A percentile compares a stretch with the other conserved stretches of the same genome.
Conservation (phyloP, 2,888 invertebrate species). For the Oscheius sp. region DNA sequence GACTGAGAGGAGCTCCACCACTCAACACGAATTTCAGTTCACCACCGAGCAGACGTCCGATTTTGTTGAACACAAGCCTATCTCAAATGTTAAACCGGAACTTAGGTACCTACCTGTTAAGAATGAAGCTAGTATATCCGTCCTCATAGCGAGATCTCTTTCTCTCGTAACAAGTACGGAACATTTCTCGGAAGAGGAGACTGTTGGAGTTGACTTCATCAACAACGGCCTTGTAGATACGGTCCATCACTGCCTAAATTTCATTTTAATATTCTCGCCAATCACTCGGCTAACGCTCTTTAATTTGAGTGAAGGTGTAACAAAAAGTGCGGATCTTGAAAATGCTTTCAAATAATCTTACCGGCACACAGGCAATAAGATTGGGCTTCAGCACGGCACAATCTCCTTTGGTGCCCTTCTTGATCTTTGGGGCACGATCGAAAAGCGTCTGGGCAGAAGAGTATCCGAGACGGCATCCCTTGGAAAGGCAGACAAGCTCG, state of each 20-base stretch:
- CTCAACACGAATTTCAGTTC: slow-evolving; percentile 87
- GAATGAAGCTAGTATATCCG: slow-evolving; percentile 76
- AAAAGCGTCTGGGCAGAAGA: slow-evolving; percentile 88
- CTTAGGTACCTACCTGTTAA: slow-evolving; percentile 74
- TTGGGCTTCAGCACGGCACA: slow-evolving; percentile 90
- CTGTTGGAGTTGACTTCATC: slow-evolving; percentile 81
- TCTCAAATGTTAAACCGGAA: not conserved
- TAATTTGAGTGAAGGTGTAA: slow-evolving; percentile 25
- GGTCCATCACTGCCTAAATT: slow-evolving; percentile 89
- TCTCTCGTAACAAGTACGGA: slow-evolving; percentile 93
- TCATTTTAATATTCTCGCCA: slow-evolving; percentile 4
- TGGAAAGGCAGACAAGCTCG: slow-evolving; percentile 76
- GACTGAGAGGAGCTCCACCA: slow-evolving; percentile 94
- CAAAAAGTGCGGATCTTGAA: slow-evolving; percentile 6
- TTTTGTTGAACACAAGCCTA: slow-evolving; percentile 80
- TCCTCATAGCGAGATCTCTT: slow-evolving; percentile 86
- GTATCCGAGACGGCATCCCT: slow-evolving; percentile 85
- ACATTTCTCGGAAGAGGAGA: slow-evolving; percentile 81
- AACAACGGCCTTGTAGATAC: slow-evolving; percentile 91
- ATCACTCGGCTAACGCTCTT: not conserved
- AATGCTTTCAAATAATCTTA: slow-evolving; percentile 73
- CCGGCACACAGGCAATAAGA: slow-evolving; percentile 94
- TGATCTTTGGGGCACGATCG: slow-evolving; percentile 87
- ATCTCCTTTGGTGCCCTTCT: slow-evolving; percentile 93
- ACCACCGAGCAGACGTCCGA: slow-evolving; percentile 87